Percentiles rank a stretch among this genome's conserved stretches.
These are phyloP conservation scores for Sebastes glaucus DNA, from an alignment of 2,797 vertebrate genomes.

Conservation along the genomic window DNA sequence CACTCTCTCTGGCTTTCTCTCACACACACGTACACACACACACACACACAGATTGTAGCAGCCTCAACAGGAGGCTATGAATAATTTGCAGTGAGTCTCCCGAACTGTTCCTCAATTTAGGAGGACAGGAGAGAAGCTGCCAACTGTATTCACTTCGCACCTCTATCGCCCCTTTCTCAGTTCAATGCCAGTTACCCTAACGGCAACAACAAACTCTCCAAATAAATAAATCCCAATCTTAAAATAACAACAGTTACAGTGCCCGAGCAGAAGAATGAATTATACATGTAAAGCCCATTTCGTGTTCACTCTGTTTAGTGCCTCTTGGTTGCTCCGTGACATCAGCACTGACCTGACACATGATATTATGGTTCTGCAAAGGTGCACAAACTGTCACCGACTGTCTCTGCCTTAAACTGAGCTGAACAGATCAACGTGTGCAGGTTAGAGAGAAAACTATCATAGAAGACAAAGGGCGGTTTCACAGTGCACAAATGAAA, in stretches of 20 bases:
- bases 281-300: not conserved
- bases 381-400: not conserved
- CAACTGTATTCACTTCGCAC: slow-evolving; percentile 13
- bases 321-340: not conserved
- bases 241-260: not conserved
- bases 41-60: slow-evolving; percentile 12
- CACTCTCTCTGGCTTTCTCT: not conserved
- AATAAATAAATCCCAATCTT: not conserved
- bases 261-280: not conserved
- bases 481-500: no score
- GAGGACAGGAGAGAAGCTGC: slow-evolving; percentile 27
- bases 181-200: not conserved
- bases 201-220: not conserved
- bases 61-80: slow-evolving; percentile 62
- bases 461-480: no score
- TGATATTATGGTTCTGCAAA: not conserved
- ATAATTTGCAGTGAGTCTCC: slow-evolving; percentile 65
- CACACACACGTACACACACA: not conserved
- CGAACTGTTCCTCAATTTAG: slow-evolving; percentile 47
- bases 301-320: not conserved
- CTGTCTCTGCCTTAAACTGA: not conserved
- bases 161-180: not conserved
- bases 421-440: not conserved
- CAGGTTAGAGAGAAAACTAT: not conserved
- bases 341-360: not conserved